Conservation (phyloP, 2,113 vertebrate genomes). For the Diphyllodes magnificus region DNA sequence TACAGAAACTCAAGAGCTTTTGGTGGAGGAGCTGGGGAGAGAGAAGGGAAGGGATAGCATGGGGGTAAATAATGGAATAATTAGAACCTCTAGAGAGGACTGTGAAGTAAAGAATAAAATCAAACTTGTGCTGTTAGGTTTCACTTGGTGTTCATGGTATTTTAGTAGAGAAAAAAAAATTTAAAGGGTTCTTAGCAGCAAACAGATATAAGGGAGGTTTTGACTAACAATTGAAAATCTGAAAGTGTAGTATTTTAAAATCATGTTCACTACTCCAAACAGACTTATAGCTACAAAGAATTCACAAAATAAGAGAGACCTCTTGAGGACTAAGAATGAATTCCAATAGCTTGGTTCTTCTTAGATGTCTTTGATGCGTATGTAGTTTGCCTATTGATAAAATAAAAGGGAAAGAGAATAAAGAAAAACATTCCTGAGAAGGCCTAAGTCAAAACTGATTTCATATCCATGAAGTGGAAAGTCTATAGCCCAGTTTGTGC, state of each 20-base stretch:
- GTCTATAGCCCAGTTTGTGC: neutral
- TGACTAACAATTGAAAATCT: neutral
- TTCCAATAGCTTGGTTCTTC: neutral
- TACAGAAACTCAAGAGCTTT: neutral
- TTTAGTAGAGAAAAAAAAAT: neutral
- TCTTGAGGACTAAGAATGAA: constrained; percentile 53
- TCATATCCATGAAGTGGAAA: neutral
- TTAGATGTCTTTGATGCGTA: neutral
- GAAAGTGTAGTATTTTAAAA: neutral
- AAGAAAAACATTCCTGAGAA: neutral
- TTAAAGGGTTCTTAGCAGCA: neutral
- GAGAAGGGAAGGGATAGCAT: neutral
- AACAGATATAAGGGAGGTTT: neutral
- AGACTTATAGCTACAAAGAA: neutral
- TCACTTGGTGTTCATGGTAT: neutral
- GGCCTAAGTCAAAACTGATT: neutral
- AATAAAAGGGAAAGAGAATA: neutral
- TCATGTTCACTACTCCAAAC: neutral
- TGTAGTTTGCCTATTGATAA: neutral
- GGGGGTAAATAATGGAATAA: neutral
- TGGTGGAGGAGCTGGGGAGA: neutral
- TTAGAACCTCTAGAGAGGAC: neutral
- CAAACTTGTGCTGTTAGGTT: neutral
- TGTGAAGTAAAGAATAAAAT: neutral
- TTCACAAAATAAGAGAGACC: constrained; percentile 46